Conservation (phyloP, 2,888 invertebrate species). For the Phengaris arion region DNA sequence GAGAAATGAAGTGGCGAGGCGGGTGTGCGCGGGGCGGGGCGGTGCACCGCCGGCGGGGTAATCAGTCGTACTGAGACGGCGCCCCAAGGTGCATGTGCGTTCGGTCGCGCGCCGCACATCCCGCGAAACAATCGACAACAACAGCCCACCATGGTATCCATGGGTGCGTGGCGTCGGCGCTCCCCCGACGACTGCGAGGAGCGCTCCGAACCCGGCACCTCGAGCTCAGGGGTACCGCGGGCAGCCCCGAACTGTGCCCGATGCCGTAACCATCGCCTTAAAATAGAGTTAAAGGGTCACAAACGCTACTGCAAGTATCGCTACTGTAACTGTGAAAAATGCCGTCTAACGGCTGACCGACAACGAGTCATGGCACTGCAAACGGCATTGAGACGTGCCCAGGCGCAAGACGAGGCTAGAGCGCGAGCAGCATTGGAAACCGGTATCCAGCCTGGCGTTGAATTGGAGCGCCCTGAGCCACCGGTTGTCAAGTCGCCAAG, state of each 20-base stretch:
- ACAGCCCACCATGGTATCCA: constrained; percentile 65
- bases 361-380: constrained; percentile 94
- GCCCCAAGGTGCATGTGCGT: constrained; percentile 62
- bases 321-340: constrained; percentile 87
- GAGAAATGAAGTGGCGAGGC: constrained; percentile 66
- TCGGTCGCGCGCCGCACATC: constrained; percentile 45
- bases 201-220: constrained; percentile 71
- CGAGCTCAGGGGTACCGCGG: constrained; percentile 82
- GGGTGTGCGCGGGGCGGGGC: constrained; percentile 57
- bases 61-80: constrained; percentile 70
- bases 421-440: constrained; percentile 64
- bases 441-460: constrained; percentile 65
- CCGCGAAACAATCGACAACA: constrained; percentile 63
- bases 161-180: constrained; percentile 73
- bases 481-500: constrained; percentile 70
- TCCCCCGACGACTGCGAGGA: constrained; percentile 73
- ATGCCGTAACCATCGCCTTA: constrained; percentile 94
- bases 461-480: constrained; percentile 71
- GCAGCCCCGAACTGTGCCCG: constrained; percentile 95
- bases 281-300: constrained; percentile 93
- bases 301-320: constrained; percentile 94
- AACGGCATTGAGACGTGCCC: constrained; percentile 90
- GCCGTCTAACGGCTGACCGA: constrained; percentile 90
- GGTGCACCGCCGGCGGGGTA: constrained; percentile 49
- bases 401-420: constrained; percentile 90